Conservation (phyloP, 2,113 vertebrate species). For the Hippocampus guttulatus region DNA sequence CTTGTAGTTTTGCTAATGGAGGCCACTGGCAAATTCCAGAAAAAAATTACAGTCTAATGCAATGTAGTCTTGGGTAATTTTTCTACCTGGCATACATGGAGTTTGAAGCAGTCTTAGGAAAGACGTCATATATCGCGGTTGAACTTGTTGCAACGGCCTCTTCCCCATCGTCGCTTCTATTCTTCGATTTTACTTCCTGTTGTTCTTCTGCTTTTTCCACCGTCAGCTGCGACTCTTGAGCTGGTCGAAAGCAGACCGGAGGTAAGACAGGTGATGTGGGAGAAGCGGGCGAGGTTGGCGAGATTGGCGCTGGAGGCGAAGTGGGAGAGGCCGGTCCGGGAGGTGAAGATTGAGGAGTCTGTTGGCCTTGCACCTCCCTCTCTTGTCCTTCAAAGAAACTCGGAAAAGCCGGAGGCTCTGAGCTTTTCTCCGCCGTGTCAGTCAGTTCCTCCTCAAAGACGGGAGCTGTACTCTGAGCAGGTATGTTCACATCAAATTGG, state of each 20-base stretch:
- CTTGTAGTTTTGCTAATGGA: not conserved
- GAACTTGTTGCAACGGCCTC: slow-evolving; percentile 33
- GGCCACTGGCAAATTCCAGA: not conserved
- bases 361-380: slow-evolving; percentile 8
- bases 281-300: slow-evolving; percentile 25
- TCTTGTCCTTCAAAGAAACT: slow-evolving; percentile 18
- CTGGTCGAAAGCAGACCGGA: slow-evolving; percentile 15
- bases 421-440: slow-evolving; percentile 25
- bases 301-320: slow-evolving; percentile 29
- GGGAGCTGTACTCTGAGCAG: slow-evolving; percentile 4
- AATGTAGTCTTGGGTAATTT: not conserved
- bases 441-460: slow-evolving; percentile 28
- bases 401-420: slow-evolving; percentile 31
- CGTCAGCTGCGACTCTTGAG: slow-evolving; percentile 16
- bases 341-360: slow-evolving; percentile 33
- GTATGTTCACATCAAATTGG: slow-evolving; percentile 30
- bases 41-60: not conserved
- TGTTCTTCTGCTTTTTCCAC: slow-evolving; percentile 18
- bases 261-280: slow-evolving; percentile 1
- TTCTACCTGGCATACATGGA: slow-evolving; percentile 58
- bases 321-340: slow-evolving; percentile 46
- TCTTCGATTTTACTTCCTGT: slow-evolving; percentile 21
- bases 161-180: slow-evolving; percentile 11
- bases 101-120: slow-evolving; percentile 46
- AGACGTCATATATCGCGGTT: slow-evolving; percentile 44